Evolutionary conservation across 2,888 invertebrate genomes (phyloP), one percentile per base, ranked within the genome.

Genomic region (Drosophila austrosaltans): DNA sequence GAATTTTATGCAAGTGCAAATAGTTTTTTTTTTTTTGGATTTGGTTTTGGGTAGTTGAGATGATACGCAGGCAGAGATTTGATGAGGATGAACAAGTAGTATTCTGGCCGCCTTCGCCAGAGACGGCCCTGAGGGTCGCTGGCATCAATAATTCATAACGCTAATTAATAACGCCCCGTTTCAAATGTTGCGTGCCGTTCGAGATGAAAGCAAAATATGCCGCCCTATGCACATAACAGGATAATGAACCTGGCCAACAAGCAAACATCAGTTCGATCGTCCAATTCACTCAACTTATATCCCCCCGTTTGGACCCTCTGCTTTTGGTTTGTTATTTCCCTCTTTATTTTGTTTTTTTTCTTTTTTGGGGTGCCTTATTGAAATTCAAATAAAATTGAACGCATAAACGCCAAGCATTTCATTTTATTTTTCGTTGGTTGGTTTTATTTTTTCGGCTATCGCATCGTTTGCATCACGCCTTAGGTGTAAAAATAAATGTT

Each of bases 101-200:
- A 48, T 48, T 12, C 25, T 25, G 10, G 42, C 42, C 42, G 16
- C 42, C 42, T 42, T 6, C 42, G 42, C 42, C 16, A 30, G 54
- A 2, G 10, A 22, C 30, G 72, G 67, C 40, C 44, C 44, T 44
- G 54, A 54, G 67, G 76, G 64, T 53, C 44, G 48, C 54, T 54
- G 57, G 59, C 77, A 91, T 91, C 88, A 90, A 91, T 91, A 92
- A 91, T 92, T 92, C 91, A 91, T 90, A 83, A 87, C 80, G 84
- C 87, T 92, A 91, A 91, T 92, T 91, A 91, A 91, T 91, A 92
- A 92, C 91, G 91, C 92, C 91, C 89, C 77, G 64, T 62, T 64
- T 77, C 73, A 77, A 82, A 76, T 77, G 76, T 77, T 77, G 87
- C 82, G 72, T 78, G 82, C 72, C 65, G 68, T 54, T 60, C 48